phyloP scores from a whole-genome alignment of 2,888 invertebrate species.

The Cotesia congregata region DNA sequence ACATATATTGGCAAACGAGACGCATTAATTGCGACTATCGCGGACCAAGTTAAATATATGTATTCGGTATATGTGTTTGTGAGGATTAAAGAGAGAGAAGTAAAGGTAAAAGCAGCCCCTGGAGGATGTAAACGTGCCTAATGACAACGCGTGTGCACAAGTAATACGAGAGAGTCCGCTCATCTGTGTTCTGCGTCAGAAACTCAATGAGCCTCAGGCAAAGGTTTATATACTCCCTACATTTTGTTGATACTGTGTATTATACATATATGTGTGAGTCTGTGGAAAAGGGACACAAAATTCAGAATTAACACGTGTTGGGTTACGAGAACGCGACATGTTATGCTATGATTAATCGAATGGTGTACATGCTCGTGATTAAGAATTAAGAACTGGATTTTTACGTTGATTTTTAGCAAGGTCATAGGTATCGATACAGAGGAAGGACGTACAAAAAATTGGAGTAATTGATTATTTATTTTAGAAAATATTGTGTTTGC shows the following conservation, averaged over 20 bases:
- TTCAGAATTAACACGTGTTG: conserved; percentile 34
- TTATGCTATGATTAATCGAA: conserved; percentile 33
- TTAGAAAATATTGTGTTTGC: too few species aligned
- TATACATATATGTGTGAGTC: not conserved
- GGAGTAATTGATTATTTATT: too few species aligned
- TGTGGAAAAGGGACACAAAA: not conserved
- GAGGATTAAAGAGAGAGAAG: not conserved
- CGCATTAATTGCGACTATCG: conserved; percentile 37
- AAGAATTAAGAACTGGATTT: not conserved
- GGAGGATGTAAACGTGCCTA: conserved; percentile 36
- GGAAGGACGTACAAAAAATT: too few species aligned
- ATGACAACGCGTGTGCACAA: conserved; percentile 33
- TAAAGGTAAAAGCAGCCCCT: conserved; percentile 20
- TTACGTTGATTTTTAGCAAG: too few species aligned
- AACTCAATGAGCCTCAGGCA: conserved; percentile 6
- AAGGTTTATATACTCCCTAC: conserved; percentile 2
- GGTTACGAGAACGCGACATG: conserved; percentile 23
- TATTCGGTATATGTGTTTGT: not conserved
- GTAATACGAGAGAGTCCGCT: conserved; percentile 36
- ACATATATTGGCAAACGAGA: conserved; percentile 37
- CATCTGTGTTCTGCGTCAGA: conserved; percentile 32
- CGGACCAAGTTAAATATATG: not conserved
- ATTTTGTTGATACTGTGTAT: not conserved
- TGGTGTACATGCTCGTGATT: not conserved
- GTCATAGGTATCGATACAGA: too few species aligned